Conservation (phyloP, 2,888 invertebrate species). For the Drosophila robusta region DNA sequence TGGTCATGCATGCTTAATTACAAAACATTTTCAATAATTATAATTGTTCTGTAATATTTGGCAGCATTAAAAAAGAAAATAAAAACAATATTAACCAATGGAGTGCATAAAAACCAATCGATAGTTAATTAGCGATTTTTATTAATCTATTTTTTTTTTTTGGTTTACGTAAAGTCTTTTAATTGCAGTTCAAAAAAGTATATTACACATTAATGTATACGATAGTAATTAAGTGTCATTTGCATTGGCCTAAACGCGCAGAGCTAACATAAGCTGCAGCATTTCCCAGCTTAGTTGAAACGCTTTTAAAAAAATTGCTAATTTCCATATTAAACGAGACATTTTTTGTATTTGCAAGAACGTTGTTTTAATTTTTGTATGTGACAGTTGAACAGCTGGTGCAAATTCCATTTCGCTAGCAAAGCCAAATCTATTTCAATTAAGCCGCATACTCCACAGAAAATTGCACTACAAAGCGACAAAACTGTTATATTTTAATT, state of each 20-base stretch:
- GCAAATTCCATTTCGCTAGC: constrained; percentile 5
- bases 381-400: neutral
- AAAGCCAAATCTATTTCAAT: constrained; percentile 64
- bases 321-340: constrained; percentile 11
- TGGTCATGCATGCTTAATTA: constrained; percentile 77
- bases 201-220: constrained; percentile 7
- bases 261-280: constrained; percentile 11
- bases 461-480: constrained; percentile 40
- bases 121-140: constrained; percentile 71
- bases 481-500: constrained; percentile 42
- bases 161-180: constrained; percentile 26
- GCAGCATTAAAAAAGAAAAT: constrained; percentile 13
- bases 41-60: constrained; percentile 64
- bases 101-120: constrained; percentile 60
- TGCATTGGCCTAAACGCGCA: constrained; percentile 20
- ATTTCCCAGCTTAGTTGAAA: constrained; percentile 10
- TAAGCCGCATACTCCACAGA: constrained; percentile 61
- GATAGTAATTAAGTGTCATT: constrained; percentile 34
- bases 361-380: constrained; percentile 24
- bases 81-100: constrained; percentile 22
- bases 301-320: constrained; percentile 8
- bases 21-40: constrained; percentile 57
- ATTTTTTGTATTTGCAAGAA: neutral
- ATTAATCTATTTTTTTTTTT: neutral
- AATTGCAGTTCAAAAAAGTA: constrained; percentile 46